Evolutionary conservation across 2,888 invertebrate species (phyloP), one percentile per base, ranked within the genome.

Genomic region (Seira musarum): DNA sequence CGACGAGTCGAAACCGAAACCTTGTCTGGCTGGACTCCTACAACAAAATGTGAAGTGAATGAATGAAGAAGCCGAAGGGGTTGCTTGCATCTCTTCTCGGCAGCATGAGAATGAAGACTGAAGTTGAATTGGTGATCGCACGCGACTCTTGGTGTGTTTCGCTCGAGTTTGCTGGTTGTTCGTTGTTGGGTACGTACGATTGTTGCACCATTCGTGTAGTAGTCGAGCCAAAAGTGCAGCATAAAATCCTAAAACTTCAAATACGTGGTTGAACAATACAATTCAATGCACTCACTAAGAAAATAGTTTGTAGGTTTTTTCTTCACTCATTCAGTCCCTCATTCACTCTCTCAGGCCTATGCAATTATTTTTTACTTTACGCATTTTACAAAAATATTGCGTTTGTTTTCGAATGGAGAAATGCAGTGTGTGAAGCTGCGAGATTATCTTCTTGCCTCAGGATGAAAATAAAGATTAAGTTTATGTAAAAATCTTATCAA

Each of bases 81-180:
- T 67, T 72, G 53, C 53, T 67, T 72, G 53, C 53, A 17, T 53
- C 53, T 53, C 53, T 15, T 8, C 80, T 80, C 57, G 71, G 71
- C 74, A 74, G 80, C 69, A 80, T 69, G 80, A 80, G 73, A 80
- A 80, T 67, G 75, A 75, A 49, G 80, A 80, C 75, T 80, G 80
- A 75, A 78, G 77, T 74, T 73, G 53, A 73, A 72, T 74, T 81
- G 81, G 77, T 77, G 70, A 73, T 69, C 77, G 81, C 77, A 77
- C 75, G 63, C 67, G 65, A 65, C 77, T 77, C 49, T 57, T 57
- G 24, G 21, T 71, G 60, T 30, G 30, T 17, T 53, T 13, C 53
- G 53, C 53, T 53, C 53, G 46, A 68, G 22, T 49, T 68, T 49
- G n/a, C n/a, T n/a, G n/a, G n/a, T n/a, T n/a, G n/a, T n/a, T n/a